A percentile compares a stretch with the other conserved stretches of the same genome.
Evolutionary conservation across 92 coral and sea anemone genomes (phyloP).

Genomic region (Zoanthus sociatus): DNA sequence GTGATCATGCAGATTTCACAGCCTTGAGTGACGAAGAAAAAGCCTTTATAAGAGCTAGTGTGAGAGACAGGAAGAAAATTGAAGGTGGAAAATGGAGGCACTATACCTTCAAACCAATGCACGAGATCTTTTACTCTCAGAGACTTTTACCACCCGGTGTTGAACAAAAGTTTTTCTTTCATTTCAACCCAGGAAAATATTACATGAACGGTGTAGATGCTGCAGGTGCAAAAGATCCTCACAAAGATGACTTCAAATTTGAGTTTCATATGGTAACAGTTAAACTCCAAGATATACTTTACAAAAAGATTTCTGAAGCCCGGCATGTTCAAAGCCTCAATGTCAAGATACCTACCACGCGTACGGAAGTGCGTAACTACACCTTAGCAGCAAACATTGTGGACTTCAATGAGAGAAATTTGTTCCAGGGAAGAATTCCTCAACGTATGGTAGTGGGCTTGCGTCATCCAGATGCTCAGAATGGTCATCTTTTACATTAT

Average conservation of each 20-base stretch:
- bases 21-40: not conserved
- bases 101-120: too few relatives aligned
- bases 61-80: too few relatives aligned
- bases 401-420: not conserved
- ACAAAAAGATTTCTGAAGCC: not conserved
- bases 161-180: too few relatives aligned
- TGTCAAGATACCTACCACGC: not conserved
- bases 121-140: too few relatives aligned
- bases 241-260: not conserved
- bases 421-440: conserved; percentile 28
- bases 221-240: not conserved
- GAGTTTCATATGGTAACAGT: not conserved
- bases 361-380: not conserved
- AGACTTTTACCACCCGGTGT: not conserved
- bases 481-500: not conserved
- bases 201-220: not conserved
- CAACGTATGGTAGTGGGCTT: conserved; percentile 11
- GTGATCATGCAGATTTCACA: not conserved
- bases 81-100: too few relatives aligned
- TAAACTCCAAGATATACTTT: not conserved
- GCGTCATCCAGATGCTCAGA: not conserved
- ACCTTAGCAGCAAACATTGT: not conserved
- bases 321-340: not conserved
- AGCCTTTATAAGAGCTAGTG: too few relatives aligned
- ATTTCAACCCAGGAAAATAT: not conserved